Evolutionary conservation across 2,888 invertebrate species (phyloP).

Genomic region (Thyatira batis): DNA sequence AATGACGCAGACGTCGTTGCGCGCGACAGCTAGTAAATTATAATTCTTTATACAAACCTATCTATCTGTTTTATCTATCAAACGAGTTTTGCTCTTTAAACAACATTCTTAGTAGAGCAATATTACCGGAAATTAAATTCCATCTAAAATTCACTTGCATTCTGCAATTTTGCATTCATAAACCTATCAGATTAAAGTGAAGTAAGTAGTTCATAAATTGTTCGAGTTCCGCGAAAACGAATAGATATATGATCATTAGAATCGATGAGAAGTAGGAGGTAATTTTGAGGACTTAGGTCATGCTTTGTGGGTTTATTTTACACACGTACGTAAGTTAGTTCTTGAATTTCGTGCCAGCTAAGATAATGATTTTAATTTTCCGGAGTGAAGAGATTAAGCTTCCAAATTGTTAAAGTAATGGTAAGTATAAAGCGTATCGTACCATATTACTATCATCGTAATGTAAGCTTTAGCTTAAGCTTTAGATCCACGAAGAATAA

Average conservation of each 20-base stretch:
- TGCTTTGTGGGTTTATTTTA: constrained; percentile 1
- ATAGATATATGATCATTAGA: constrained; percentile 28
- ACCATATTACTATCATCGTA: too few species aligned
- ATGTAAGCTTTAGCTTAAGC: too few species aligned
- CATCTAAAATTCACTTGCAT: neutral
- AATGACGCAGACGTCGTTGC: too few species aligned
- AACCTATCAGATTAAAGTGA: constrained; percentile 3
- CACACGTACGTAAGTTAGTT: neutral
- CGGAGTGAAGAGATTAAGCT: neutral
- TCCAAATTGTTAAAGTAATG: too few species aligned
- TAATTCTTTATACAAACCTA: too few species aligned
- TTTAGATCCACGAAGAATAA: too few species aligned
- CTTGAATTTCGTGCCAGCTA: neutral
- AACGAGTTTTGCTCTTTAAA: too few species aligned
- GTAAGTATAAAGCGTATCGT: too few species aligned
- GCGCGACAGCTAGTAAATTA: too few species aligned
- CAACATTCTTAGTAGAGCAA: neutral
- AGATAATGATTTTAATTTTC: neutral
- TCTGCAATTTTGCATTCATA: neutral
- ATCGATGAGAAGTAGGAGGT: constrained; percentile 22
- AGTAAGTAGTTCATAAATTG: constrained; percentile 1
- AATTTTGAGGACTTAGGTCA: constrained; percentile 20
- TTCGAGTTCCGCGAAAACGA: neutral
- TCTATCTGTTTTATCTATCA: too few species aligned
- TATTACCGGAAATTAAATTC: neutral